Conservation (phyloP, 2,888 invertebrate species). For the Andrena hattorfiana region DNA sequence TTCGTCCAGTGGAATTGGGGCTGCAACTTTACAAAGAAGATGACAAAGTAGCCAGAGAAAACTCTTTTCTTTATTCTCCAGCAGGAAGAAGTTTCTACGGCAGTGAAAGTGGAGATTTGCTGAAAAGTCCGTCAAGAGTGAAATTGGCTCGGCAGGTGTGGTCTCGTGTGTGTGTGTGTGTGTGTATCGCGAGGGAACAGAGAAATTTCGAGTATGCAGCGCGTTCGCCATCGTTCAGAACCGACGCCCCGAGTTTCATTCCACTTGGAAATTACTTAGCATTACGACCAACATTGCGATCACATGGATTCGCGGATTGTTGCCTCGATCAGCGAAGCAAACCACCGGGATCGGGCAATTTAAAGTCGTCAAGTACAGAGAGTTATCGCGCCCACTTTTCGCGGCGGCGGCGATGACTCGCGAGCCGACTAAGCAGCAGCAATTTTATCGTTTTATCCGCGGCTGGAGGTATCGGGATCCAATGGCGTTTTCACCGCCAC, state of each 20-base stretch:
- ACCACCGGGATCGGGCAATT: too few species aligned
- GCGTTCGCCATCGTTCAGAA: too few species aligned
- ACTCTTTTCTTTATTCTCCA: background rate
- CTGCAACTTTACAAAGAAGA: background rate
- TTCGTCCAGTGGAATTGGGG: background rate
- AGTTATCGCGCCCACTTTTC: too few species aligned
- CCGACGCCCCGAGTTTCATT: too few species aligned
- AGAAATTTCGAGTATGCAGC: background rate
- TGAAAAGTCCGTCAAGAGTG: slow-evolving; percentile 27
- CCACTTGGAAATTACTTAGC: too few species aligned
- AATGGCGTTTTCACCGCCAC: slow-evolving; percentile 53
- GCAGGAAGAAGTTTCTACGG: background rate
- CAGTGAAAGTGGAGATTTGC: slow-evolving; percentile 35
- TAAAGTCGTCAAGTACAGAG: too few species aligned
- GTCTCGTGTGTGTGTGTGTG: background rate
- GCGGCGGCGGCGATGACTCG: too few species aligned
- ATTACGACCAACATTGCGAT: background rate
- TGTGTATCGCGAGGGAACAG: background rate
- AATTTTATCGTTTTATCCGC: slow-evolving; percentile 15
- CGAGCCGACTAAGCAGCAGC: background rate
- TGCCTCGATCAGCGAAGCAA: background rate
- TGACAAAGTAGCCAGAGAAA: too few species aligned
- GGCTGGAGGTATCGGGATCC: slow-evolving; percentile 31
- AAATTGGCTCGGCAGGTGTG: slow-evolving; percentile 20
- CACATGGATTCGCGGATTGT: background rate